Conservation (phyloP, 2,797 vertebrate genomes). For the Lophius americanus region DNA sequence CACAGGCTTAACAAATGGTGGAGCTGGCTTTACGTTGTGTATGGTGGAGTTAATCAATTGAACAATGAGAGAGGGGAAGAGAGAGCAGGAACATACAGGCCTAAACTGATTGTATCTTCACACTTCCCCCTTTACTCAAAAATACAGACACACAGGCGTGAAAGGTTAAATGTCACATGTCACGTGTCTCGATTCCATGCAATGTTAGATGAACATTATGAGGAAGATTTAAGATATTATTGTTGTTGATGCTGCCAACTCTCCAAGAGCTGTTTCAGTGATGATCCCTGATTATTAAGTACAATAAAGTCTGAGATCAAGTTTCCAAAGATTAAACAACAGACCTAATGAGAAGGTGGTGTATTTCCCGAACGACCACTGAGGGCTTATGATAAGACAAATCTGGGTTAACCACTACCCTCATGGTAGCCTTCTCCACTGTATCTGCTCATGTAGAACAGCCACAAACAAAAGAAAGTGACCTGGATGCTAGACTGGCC, state of each 20-base stretch:
- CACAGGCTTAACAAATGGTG: slow-evolving; percentile 25
- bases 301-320: background rate
- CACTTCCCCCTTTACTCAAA: slow-evolving; percentile 15
- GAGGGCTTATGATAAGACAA: slow-evolving; percentile 25
- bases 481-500: slow-evolving; percentile 14
- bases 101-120: background rate
- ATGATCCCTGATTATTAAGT: background rate
- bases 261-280: background rate
- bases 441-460: background rate
- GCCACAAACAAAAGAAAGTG: slow-evolving; percentile 33
- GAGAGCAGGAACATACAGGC: slow-evolving; percentile 2
- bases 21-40: slow-evolving; percentile 9
- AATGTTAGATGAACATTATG: background rate
- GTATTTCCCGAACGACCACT: slow-evolving; percentile 10
- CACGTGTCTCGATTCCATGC: slow-evolving; percentile 9
- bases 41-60: slow-evolving; percentile 32
- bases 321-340: slow-evolving; percentile 15
- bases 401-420: slow-evolving; percentile 9
- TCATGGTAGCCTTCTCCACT: slow-evolving; percentile 15
- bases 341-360: slow-evolving; percentile 5
- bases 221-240: background rate
- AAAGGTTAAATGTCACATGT: background rate
- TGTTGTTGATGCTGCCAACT: background rate
- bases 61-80: slow-evolving; percentile 7
- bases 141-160: background rate